Evolutionary conservation across 2,797 vertebrate species (phyloP).

Genomic region (Hapalemur alaotrensis): DNA sequence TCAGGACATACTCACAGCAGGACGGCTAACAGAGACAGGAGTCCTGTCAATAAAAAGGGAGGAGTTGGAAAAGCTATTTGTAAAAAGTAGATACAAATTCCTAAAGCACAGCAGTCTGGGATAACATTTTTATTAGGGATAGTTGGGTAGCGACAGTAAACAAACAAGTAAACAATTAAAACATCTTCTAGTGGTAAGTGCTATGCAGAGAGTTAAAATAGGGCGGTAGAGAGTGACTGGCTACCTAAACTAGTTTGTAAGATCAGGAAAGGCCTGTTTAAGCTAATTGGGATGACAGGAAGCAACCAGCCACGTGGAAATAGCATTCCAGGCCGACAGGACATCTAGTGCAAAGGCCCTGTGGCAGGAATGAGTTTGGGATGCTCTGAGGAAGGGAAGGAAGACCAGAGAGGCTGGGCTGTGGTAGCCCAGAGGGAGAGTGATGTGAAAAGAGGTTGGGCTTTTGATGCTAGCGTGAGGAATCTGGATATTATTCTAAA

Average conservation of each 20-base stretch:
- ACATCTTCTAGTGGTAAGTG: not conserved
- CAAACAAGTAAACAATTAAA: not conserved
- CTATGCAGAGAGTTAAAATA: not conserved
- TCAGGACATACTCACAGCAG: not conserved
- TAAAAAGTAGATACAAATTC: not conserved
- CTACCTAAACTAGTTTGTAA: not conserved
- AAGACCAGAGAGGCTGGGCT: not conserved
- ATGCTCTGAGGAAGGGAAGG: not conserved
- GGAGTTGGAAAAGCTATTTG: not conserved
- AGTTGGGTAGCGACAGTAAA: not conserved
- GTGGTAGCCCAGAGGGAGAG: not conserved
- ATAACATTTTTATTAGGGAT: not conserved
- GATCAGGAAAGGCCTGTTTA: not conserved
- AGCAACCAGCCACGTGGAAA: not conserved
- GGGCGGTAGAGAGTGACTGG: not conserved
- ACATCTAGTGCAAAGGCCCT: slow-evolving; percentile 4
- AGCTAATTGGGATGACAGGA: not conserved
- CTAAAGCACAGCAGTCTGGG: not conserved
- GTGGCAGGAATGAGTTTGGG: not conserved
- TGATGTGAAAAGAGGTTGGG: not conserved
- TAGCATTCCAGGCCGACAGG: not conserved
- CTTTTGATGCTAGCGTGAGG: not conserved
- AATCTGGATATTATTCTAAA: not conserved
- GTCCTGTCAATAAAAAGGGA: not conserved
- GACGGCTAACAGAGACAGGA: not conserved